Percentiles rank a stretch among this genome's conserved stretches.
These are phyloP conservation scores for Heliothis virescens DNA, from an alignment of 1,140 invertebrate species.

Conservation along the genomic window DNA sequence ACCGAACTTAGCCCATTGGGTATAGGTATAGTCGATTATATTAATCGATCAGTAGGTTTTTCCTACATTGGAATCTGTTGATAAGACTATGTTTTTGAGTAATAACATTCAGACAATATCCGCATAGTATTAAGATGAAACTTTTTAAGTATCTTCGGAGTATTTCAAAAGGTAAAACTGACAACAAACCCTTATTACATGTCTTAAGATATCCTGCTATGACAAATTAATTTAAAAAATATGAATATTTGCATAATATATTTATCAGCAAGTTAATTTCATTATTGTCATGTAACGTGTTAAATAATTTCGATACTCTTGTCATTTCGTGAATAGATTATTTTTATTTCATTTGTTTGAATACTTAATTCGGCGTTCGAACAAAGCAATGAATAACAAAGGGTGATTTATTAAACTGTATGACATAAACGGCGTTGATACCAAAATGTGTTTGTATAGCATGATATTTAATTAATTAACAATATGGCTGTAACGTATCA, in stretches of 20 bases:
- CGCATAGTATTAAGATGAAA: no score
- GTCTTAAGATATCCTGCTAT: no score
- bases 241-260: no score
- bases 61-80: no score
- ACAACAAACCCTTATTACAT: no score
- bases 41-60: no score
- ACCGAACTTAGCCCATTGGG: not conserved
- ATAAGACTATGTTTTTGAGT: no score
- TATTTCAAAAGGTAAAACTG: no score
- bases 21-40: not conserved
- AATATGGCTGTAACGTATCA: not conserved
- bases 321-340: not conserved
- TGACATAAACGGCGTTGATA: conserved; percentile 2
- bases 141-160: no score
- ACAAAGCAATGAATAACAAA: conserved; percentile 8
- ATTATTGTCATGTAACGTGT: not conserved
- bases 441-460: not conserved
- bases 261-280: no score
- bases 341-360: conserved; percentile 6
- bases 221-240: no score
- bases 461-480: conserved; percentile 21
- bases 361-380: not conserved
- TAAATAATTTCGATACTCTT: not conserved
- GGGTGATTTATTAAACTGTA: conserved; percentile 11
- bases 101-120: no score